These are phyloP conservation scores for Pardalotus punctatus DNA, from an alignment of 2,113 vertebrate genomes.

Conservation along the genomic window DNA sequence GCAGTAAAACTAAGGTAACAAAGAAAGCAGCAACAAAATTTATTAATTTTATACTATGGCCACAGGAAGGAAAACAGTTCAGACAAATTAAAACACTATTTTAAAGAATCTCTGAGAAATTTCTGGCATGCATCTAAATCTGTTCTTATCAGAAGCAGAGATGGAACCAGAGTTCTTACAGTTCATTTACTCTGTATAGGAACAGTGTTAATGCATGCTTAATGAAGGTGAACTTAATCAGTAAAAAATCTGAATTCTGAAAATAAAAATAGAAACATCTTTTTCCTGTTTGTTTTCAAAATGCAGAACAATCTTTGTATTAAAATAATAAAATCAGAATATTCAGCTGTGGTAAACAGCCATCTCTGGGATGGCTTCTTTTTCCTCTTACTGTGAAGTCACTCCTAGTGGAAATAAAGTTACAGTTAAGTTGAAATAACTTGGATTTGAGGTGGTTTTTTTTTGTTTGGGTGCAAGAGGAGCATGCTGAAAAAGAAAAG, in stretches of 20 bases:
- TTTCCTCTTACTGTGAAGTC: not conserved
- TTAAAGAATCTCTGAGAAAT: not conserved
- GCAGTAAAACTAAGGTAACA: not conserved
- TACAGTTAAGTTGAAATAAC: not conserved
- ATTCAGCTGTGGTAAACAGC: not conserved
- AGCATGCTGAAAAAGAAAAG: not conserved
- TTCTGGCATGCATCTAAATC: not conserved
- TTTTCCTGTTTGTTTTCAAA: not conserved
- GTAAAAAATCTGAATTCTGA: not conserved
- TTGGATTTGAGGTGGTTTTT: not conserved
- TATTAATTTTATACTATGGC: not conserved
- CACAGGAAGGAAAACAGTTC: not conserved
- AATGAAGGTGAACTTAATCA: not conserved
- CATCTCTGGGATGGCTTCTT: not conserved
- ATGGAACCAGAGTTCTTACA: not conserved
- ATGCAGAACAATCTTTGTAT: not conserved
- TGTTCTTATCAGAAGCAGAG: not conserved
- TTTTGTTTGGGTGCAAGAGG: not conserved
- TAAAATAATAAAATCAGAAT: not conserved
- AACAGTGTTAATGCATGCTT: not conserved
- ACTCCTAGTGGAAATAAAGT: not conserved
- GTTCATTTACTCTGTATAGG: not conserved
- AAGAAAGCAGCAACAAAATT: not conserved
- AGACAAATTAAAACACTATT: not conserved
- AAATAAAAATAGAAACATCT: not conserved